Percentiles rank a stretch among this genome's conserved stretches.
Conservation (phyloP, 2,888 invertebrate species). For the Parapristionchus giblindavisi region DNA sequence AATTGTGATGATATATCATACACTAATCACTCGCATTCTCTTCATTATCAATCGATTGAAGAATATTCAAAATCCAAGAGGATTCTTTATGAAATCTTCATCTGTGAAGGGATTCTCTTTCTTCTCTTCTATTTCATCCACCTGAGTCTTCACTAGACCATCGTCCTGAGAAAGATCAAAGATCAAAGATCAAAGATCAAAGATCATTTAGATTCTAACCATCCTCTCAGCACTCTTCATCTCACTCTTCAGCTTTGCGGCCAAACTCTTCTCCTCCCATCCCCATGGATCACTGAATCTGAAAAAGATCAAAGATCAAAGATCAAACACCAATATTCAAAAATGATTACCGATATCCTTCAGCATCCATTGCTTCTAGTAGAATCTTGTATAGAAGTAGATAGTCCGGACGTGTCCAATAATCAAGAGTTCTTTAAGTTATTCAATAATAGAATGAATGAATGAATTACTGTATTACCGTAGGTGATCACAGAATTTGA, state of each 20-base stretch:
- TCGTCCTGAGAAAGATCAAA: constrained; percentile 15
- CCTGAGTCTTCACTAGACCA: constrained; percentile 23
- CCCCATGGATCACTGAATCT: constrained; percentile 26
- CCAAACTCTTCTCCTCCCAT: constrained; percentile 13
- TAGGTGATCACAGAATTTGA: constrained; percentile 20
- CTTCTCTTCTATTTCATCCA: constrained; percentile 17
- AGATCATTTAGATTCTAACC: too few relatives aligned
- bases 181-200: constrained; percentile 1
- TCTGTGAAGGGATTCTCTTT: constrained; percentile 29
- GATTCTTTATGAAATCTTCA: constrained; percentile 15
- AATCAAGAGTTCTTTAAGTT: constrained; percentile 31
- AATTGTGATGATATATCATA: too few relatives aligned
- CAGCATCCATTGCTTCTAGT: constrained; percentile 26
- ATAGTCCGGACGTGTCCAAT: constrained; percentile 37
- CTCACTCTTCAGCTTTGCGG: background rate
- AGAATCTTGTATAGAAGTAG: constrained; percentile 26
- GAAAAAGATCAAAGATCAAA: constrained; percentile 25
- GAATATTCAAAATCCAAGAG: constrained; percentile 34
- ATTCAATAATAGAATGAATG: too few relatives aligned
- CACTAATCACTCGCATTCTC: too few relatives aligned
- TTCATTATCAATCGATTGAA: too few relatives aligned
- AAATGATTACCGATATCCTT: constrained; percentile 21
- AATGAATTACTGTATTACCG: background rate
- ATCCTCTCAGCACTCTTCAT: too few relatives aligned
- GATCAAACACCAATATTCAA: too few relatives aligned